These are phyloP conservation scores for Tachysurus fulvidraco DNA, from an alignment of 2,113 vertebrate species.

Conservation along the genomic window DNA sequence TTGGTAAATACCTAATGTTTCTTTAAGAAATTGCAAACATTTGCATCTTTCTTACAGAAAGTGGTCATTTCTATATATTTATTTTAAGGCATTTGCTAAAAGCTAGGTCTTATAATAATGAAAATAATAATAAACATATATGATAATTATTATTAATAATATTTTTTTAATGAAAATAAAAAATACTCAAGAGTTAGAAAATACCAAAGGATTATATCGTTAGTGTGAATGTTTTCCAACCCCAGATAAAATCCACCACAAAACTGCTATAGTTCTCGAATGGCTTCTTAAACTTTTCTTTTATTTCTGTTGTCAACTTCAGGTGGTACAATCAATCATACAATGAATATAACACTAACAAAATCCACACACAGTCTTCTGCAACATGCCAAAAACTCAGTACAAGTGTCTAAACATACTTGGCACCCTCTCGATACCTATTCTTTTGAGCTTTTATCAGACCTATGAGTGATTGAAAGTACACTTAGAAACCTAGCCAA, in stretches of 20 bases:
- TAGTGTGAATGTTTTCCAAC: neutral
- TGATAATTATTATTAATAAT: no score
- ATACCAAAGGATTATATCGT: neutral
- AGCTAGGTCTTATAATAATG: neutral
- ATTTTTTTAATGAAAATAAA: no score
- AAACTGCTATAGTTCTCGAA: no score
- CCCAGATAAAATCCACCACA: neutral
- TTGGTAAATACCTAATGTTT: neutral
- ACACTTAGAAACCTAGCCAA: constrained; percentile 7
- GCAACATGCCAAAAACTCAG: neutral
- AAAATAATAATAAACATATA: no score
- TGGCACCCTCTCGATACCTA: constrained; percentile 2
- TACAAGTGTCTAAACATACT: neutral
- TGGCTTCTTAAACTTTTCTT: neutral
- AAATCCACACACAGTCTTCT: neutral
- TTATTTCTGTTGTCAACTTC: constrained; percentile 12
- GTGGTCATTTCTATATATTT: no score
- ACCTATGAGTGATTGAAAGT: neutral
- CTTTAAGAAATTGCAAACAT: no score
- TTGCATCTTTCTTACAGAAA: no score
- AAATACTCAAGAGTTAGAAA: neutral
- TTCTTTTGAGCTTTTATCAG: neutral
- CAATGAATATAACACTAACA: neutral
- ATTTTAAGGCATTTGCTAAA: neutral
- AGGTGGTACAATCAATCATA: constrained; percentile 9